These are phyloP conservation scores for Corythoichthys haematopterus DNA, from an alignment of 2,113 vertebrate genomes.

Conservation along the genomic window DNA sequence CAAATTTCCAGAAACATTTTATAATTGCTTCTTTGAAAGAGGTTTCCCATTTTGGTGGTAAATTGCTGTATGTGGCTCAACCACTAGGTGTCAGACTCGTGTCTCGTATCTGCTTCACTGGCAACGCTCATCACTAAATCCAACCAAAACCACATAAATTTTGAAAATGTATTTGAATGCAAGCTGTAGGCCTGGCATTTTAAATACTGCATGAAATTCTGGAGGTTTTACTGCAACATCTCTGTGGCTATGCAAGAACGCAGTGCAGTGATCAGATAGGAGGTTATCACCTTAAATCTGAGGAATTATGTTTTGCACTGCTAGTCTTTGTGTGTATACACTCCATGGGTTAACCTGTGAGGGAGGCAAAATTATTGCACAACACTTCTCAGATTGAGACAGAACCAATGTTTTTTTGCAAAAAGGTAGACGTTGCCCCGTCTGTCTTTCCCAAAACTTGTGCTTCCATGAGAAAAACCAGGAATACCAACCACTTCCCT, in stretches of 20 bases:
- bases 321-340: slow-evolving; percentile 26
- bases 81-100: slow-evolving; percentile 71
- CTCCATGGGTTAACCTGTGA: slow-evolving; percentile 30
- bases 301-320: slow-evolving; percentile 24
- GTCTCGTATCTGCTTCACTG: slow-evolving; percentile 12
- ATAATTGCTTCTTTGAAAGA: neutral
- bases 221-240: slow-evolving; percentile 3
- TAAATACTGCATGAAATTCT: slow-evolving; percentile 25
- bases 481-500: slow-evolving; percentile 43
- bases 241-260: slow-evolving; percentile 46
- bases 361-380: slow-evolving; percentile 45
- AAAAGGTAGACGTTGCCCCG: neutral
- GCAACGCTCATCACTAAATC: neutral
- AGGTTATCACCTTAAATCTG: slow-evolving; percentile 30
- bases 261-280: slow-evolving; percentile 56
- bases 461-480: slow-evolving; percentile 16
- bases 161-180: slow-evolving; percentile 6
- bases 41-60: neutral
- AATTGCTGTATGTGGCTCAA: slow-evolving; percentile 7
- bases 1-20: slow-evolving; percentile 17
- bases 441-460: neutral
- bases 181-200: slow-evolving; percentile 6
- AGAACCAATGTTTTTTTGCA: slow-evolving; percentile 27
- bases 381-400: slow-evolving; percentile 35
- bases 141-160: neutral